These are phyloP conservation scores for Aphis craccivora DNA, from an alignment of 1,140 invertebrate species.

Conservation along the genomic window DNA sequence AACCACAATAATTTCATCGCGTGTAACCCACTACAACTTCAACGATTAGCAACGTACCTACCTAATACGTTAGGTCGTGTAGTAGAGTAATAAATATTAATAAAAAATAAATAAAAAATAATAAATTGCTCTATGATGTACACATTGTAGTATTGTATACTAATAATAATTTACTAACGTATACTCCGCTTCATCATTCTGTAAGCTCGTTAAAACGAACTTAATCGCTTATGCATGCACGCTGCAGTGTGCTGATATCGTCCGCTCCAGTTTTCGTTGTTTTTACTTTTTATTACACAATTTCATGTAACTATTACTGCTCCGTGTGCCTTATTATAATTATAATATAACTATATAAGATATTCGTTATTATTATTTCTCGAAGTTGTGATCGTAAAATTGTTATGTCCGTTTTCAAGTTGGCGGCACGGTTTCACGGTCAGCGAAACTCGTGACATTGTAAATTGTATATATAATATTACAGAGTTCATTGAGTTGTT, in stretches of 20 bases:
- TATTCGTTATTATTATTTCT: not conserved
- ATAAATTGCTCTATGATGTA: no score
- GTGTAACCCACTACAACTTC: not conserved
- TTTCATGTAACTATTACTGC: not conserved
- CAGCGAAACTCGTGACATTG: constrained; percentile 30
- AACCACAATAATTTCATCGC: not conserved
- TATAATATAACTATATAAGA: not conserved
- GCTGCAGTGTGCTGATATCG: not conserved
- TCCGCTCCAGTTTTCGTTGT: not conserved
- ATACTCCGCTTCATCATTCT: not conserved
- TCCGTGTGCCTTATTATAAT: not conserved
- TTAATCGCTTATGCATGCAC: not conserved
- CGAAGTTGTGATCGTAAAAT: not conserved
- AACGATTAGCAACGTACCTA: not conserved
- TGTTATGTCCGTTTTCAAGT: not conserved
- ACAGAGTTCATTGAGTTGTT: constrained; percentile 33
- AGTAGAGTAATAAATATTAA: no score
- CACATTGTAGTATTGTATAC: no score
- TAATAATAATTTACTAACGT: not conserved
- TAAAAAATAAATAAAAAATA: no score
- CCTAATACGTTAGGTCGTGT: no score
- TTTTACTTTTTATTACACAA: not conserved
- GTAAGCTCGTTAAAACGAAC: not conserved
- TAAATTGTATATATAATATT: not conserved
- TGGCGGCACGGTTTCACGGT: constrained; percentile 3